Base-by-base conservation (phyloP, 2,888 invertebrate species). In the Parapristionchus giblindavisi region DNA sequence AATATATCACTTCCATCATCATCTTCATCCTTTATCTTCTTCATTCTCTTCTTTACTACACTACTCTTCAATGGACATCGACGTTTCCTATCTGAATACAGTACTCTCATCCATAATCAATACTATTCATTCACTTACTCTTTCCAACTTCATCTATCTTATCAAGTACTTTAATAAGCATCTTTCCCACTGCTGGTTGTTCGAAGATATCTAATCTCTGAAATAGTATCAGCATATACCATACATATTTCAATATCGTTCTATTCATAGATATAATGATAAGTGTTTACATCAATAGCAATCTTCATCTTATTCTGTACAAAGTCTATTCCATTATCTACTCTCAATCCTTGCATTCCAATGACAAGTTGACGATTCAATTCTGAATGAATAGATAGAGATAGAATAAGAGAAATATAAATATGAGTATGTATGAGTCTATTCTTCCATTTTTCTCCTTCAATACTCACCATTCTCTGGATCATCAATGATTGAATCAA, bases 161-260 rank as follows among this genome's bases (percentile, higher is more conserved):
- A 5, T 68, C 68, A n/a, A 34, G 14, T 14, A 68, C 36, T 52
- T 52, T 68, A 3, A 52, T 27, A 21, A 68, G 51, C 24, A 27
- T 27, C 68, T 68, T 68, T 5, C 51, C 34, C 11, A 38, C 21
- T 34, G 52, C 11, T 21, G 11, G 51, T 27, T 68, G 36, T 11
- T 68, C 68, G 52, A 52, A 68, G 52, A 68, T 68, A 11, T 34
- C 68, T 27, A 68, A 36, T 68, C 68, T 32, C 68, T 68, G 34
- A 3, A 54, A n/a, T 54, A 54, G 11, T 43, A 43, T 8, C 17
- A 8, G 8, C 17, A 43, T 43, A 43, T 14, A 43, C 43, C 43
- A 17, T 14, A 17, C 8, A 43, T 43, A 43, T 8, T 14, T 8
- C 11, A 43, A 43, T 8, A 43, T 17, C 43, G 43, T 43, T 40